Base-by-base conservation (phyloP, 2,888 invertebrate species). In the Catocala fraxini region DNA sequence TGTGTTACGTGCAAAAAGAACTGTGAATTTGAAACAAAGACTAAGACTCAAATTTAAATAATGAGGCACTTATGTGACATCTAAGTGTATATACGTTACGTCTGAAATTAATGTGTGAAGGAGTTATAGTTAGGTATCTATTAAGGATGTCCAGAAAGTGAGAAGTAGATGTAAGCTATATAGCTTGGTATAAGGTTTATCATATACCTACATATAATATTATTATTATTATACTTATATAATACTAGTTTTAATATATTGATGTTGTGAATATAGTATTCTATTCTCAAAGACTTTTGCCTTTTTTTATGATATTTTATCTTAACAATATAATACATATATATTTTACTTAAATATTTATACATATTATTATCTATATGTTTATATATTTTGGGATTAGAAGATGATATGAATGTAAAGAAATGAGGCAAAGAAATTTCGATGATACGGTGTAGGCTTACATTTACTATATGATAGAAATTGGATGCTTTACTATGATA, bases 131-230 rank as follows among this genome's bases (percentile, higher is more conserved):
- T 66, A 79, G 69, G 59, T 81, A 79, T 71, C 65, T 70, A 68
- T 57, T 82, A 86, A 87, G 83, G 77, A 83, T 83, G 85, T 89
- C 86, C 86, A 88, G 85, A 89, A 86, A 89, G 84, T 86, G 87
- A 84, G 86, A 87, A 75, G 77, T 85, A 85, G 80, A 65, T 59
- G 43, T 83, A 84, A 79, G 78, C 65, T 73, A 73, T 70, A 67
- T 70, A 73, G 72, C 70, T 71, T 51, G 54, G 51, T 55, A 54
- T 73, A 68, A 60, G 63, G 59, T 65, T 74, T 71, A 63, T 72
- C 57, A 58, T 69, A 51, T 59, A 67, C 6, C 45, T 70, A 71
- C 45, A 63, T 70, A 58, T 58, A 67, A 47, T 70, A 66, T 52
- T 65, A 65, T 71, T 63, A 68, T 48, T 53, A 54, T 42, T 33